These are phyloP conservation scores for Agapornis roseicollis DNA, from an alignment of 2,113 vertebrate genomes.

Conservation along the genomic window DNA sequence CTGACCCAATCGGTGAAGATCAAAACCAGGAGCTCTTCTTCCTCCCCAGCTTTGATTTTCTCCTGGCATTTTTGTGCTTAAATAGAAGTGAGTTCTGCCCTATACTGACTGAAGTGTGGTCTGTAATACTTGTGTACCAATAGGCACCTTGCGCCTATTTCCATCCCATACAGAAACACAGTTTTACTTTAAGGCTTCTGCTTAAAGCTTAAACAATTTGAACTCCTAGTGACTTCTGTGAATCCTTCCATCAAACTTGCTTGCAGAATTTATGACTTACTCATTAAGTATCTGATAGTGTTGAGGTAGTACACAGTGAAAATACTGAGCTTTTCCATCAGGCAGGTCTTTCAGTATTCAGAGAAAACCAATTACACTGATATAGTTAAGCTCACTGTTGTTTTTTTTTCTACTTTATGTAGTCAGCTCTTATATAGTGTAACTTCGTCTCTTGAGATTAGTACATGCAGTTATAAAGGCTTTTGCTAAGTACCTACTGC, in stretches of 20 bases:
- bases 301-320: neutral
- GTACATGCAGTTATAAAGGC: neutral
- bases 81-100: neutral
- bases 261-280: neutral
- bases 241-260: neutral
- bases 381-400: neutral
- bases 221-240: neutral
- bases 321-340: neutral
- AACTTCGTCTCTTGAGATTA: neutral
- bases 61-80: neutral
- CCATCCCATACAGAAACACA: neutral
- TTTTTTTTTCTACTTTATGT: rapidly evolving
- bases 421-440: neutral
- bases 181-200: neutral
- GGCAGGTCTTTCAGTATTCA: neutral
- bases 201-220: neutral
- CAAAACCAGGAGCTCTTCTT: neutral
- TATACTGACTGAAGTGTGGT: neutral
- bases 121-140: rapidly evolving
- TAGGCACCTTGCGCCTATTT: neutral
- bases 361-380: neutral
- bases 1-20: neutral
- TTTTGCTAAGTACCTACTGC: neutral
- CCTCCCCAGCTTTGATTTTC: neutral
- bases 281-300: neutral